A percentile compares a stretch with the other conserved stretches of the same genome.
Conservation (phyloP, 2,797 vertebrate genomes). For the Spondyliosoma cantharus region DNA sequence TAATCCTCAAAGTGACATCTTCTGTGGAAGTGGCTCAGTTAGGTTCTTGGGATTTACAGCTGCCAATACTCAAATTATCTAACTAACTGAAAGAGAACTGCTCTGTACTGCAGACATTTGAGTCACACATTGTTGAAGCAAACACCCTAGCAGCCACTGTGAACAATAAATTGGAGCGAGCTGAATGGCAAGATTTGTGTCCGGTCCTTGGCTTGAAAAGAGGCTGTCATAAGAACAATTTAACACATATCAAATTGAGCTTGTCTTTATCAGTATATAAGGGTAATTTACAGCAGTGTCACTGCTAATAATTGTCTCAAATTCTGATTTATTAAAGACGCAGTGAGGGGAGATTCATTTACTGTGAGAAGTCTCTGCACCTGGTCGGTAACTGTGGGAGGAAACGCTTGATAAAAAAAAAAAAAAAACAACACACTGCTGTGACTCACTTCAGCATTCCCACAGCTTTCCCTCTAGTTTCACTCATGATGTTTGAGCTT, state of each 20-base stretch:
- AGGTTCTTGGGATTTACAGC: slow-evolving; percentile 7
- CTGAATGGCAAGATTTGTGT: slow-evolving; percentile 35
- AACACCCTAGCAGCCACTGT: slow-evolving; percentile 9
- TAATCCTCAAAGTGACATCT: background rate
- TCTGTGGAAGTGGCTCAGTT: background rate
- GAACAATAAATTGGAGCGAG: slow-evolving; percentile 26
- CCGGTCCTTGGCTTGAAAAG: slow-evolving; percentile 29
- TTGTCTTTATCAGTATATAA: slow-evolving; percentile 14
- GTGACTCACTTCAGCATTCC: slow-evolving; percentile 1
- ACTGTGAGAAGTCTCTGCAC: slow-evolving; percentile 17
- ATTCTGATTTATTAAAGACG: slow-evolving; percentile 17
- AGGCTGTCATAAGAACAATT: slow-evolving; percentile 25
- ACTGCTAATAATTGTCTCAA: slow-evolving; percentile 16
- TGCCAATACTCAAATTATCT: slow-evolving; percentile 19
- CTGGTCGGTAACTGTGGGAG: slow-evolving; percentile 5
- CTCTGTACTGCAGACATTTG: background rate
- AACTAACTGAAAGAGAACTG: background rate
- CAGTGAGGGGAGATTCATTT: slow-evolving; percentile 6
- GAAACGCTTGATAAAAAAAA: slow-evolving; percentile 8
- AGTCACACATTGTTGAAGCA: slow-evolving; percentile 15
- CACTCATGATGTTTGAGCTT: background rate
- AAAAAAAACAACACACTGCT: background rate
- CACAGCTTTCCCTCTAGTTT: background rate
- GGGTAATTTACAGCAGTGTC: slow-evolving; percentile 4
- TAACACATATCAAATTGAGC: slow-evolving; percentile 25